A percentile compares a stretch with the other conserved stretches of the same genome.
phyloP scores from a whole-genome alignment of 2,888 invertebrate species.

The Falcaria lacertinaria region DNA sequence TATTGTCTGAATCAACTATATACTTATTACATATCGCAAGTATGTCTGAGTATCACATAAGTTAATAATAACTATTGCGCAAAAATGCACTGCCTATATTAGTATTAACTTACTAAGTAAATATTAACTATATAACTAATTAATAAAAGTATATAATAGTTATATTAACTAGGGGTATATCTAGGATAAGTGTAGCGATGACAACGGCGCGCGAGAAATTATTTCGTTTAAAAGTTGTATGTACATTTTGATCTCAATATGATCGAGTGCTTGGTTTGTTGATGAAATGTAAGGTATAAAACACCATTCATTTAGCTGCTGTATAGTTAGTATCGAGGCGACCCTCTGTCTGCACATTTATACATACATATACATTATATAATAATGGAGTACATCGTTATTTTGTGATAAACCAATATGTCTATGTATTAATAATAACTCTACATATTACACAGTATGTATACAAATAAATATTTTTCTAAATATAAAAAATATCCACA shows the following conservation, averaged over 20 bases:
- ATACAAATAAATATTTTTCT: constrained; percentile 15
- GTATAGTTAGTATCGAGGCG: constrained; percentile 72
- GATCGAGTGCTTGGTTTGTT: constrained; percentile 72
- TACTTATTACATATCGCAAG: constrained; percentile 55
- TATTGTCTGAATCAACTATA: constrained; percentile 30
- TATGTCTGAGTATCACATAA: constrained; percentile 51
- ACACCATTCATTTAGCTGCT: constrained; percentile 76
- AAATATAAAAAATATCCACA: constrained; percentile 22
- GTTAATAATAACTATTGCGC: constrained; percentile 52
- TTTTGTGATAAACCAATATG: constrained; percentile 7
- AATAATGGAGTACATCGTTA: constrained; percentile 1
- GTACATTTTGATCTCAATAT: constrained; percentile 79
- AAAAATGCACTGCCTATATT: constrained; percentile 72
- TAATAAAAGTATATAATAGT: constrained; percentile 5
- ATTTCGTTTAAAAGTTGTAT: constrained; percentile 53
- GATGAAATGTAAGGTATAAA: constrained; percentile 74
- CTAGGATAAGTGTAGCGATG: not conserved
- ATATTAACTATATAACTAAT: constrained; percentile 4
- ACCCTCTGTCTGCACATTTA: constrained; percentile 48
- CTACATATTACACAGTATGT: constrained; percentile 12
- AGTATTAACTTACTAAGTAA: constrained; percentile 52
- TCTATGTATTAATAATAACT: constrained; percentile 11
- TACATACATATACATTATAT: constrained; percentile 9
- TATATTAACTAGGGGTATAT: not conserved
- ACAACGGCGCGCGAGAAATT: constrained; percentile 29